phyloP scores from a whole-genome alignment of 2,113 vertebrate genomes.

The Mystacornis crossleyi region DNA sequence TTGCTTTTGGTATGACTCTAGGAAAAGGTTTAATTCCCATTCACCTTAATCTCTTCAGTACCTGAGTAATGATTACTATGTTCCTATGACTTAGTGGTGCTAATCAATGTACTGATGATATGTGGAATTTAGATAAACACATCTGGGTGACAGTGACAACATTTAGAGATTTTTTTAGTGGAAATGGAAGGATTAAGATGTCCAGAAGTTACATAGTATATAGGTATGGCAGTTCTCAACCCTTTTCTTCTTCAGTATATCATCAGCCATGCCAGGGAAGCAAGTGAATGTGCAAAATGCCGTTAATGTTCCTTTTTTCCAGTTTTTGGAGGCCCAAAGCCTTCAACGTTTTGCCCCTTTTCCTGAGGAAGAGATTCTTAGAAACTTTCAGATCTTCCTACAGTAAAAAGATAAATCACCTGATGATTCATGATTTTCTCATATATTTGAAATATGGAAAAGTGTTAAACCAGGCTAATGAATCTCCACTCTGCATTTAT shows the following conservation, averaged over 20 bases:
- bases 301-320: neutral
- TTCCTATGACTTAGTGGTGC: neutral
- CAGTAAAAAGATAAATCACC: neutral
- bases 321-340: rapidly evolving
- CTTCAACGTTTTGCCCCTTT: neutral
- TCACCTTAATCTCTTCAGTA: neutral
- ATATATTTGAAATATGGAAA: neutral
- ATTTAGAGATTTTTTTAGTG: neutral
- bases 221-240: neutral
- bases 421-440: neutral
- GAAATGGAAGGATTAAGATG: neutral
- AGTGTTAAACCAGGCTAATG: neutral
- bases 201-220: neutral
- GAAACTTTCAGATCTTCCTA: neutral
- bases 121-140: neutral
- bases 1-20: neutral
- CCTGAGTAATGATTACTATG: neutral
- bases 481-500: neutral
- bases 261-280: neutral
- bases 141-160: neutral
- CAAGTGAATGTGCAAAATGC: neutral
- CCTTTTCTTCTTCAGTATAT: neutral
- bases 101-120: neutral
- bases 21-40: neutral
- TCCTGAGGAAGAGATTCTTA: neutral